A percentile compares a stretch with the other conserved stretches of the same genome.
phyloP scores from a whole-genome alignment of 2,888 invertebrate species.

The Lycia hirtaria region DNA sequence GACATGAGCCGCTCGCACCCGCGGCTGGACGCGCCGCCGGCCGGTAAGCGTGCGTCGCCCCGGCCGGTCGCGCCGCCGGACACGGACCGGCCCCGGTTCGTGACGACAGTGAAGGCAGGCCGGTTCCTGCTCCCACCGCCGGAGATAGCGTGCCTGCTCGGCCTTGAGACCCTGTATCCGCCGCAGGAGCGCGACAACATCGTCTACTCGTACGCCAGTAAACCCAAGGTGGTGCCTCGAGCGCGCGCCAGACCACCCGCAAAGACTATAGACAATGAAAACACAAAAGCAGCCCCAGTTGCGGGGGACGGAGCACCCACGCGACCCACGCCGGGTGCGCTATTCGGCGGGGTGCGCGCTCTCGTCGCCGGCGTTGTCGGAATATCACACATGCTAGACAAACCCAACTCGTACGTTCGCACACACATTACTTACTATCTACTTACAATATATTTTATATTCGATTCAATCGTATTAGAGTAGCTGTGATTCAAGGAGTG shows the following conservation, averaged over 20 bases:
- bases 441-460: too few relatives aligned
- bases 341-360: slow-evolving; percentile 59
- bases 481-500: too few relatives aligned
- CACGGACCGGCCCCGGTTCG: slow-evolving; percentile 86
- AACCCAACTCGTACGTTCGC: slow-evolving; percentile 10
- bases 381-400: slow-evolving; percentile 45
- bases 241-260: slow-evolving; percentile 43
- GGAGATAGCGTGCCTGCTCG: slow-evolving; percentile 88
- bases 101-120: slow-evolving; percentile 92
- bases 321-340: slow-evolving; percentile 20
- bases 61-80: slow-evolving; percentile 49
- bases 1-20: slow-evolving; percentile 58
- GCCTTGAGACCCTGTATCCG: slow-evolving; percentile 78
- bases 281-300: slow-evolving; percentile 15
- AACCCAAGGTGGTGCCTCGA: slow-evolving; percentile 82
- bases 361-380: slow-evolving; percentile 68
- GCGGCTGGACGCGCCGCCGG: slow-evolving; percentile 51
- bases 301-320: slow-evolving; percentile 22
- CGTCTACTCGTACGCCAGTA: slow-evolving; percentile 88
- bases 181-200: slow-evolving; percentile 63
- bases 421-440: background rate
- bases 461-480: too few relatives aligned
- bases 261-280: slow-evolving; percentile 44
- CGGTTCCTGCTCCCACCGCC: slow-evolving; percentile 92
- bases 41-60: slow-evolving; percentile 34